A percentile compares a stretch with the other conserved stretches of the same genome.
Evolutionary conservation across 1,140 invertebrate genomes (phyloP).

Genomic region (Polypedilum vanderplanki): DNA sequence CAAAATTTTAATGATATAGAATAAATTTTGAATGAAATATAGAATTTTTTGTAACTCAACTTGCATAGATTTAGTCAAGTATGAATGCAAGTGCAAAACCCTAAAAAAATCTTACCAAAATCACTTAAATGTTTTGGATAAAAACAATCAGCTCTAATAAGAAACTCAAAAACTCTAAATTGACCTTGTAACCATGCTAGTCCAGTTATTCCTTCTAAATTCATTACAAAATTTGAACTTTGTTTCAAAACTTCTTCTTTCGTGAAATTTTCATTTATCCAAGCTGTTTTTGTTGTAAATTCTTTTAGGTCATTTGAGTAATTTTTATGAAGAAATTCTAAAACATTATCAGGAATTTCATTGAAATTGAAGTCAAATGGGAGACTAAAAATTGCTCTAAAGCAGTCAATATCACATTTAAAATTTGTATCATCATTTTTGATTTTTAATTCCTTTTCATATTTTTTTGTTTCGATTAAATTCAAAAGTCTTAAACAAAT

Average conservation of each 20-base stretch:
- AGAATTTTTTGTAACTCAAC: too few relatives aligned
- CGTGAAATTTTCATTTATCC: neutral
- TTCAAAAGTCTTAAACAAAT: neutral
- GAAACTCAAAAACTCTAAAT: neutral
- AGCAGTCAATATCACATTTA: neutral
- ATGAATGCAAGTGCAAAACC: too few relatives aligned
- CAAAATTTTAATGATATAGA: too few relatives aligned
- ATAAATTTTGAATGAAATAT: too few relatives aligned
- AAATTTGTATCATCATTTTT: neutral
- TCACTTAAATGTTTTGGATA: neutral
- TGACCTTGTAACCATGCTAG: neutral
- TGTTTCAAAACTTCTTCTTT: neutral
- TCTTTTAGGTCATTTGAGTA: neutral
- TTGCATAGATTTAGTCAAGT: too few relatives aligned
- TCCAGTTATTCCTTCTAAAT: neutral
- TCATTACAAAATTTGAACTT: neutral
- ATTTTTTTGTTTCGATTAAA: neutral
- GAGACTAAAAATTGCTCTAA: neutral
- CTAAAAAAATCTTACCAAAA: too few relatives aligned
- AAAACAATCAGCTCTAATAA: neutral
- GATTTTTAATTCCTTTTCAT: neutral
- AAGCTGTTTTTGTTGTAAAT: neutral
- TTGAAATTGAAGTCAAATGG: neutral
- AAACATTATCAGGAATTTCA: neutral
- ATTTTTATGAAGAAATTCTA: neutral